Percentiles rank a stretch among this genome's conserved stretches.
These are phyloP conservation scores for Oryzias javanicus DNA, from an alignment of 2,113 vertebrate genomes.

Conservation along the genomic window DNA sequence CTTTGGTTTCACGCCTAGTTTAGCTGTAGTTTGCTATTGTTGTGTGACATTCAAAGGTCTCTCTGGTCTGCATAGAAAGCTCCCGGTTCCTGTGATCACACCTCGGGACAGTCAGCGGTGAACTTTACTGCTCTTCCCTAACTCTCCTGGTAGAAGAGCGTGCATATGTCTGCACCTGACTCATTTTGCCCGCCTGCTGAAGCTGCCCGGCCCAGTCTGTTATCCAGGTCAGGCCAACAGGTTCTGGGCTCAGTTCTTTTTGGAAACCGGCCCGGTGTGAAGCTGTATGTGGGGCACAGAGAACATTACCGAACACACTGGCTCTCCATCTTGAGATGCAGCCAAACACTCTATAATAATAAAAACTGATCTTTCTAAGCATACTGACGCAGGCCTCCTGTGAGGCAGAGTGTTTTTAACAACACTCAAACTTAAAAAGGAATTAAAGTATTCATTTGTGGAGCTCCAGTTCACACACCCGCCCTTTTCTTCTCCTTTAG, in stretches of 20 bases:
- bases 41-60: conserved; percentile 2
- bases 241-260: conserved; percentile 68
- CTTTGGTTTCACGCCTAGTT: not conserved
- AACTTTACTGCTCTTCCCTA: not conserved
- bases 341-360: conserved; percentile 42
- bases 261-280: conserved; percentile 67
- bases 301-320: conserved; percentile 42
- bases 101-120: not conserved
- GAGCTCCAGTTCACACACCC: conserved; percentile 7
- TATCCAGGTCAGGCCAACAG: conserved; percentile 75
- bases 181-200: conserved; percentile 37
- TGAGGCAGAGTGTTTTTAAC: conserved; percentile 42
- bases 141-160: not conserved
- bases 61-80: no score
- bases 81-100: no score
- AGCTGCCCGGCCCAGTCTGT: conserved; percentile 59
- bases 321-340: conserved; percentile 54
- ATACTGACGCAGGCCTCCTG: conserved; percentile 61
- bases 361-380: conserved; percentile 43
- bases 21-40: not conserved
- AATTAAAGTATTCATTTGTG: conserved; percentile 46
- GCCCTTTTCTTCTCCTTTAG: conserved; percentile 6
- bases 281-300: conserved; percentile 72
- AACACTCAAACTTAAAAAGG: conserved; percentile 28
- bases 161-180: conserved; percentile 21